Percentiles rank a stretch among this genome's conserved stretches.
Evolutionary conservation across 2,888 invertebrate species (phyloP).

Genomic region (Drosophila mettleri): DNA sequence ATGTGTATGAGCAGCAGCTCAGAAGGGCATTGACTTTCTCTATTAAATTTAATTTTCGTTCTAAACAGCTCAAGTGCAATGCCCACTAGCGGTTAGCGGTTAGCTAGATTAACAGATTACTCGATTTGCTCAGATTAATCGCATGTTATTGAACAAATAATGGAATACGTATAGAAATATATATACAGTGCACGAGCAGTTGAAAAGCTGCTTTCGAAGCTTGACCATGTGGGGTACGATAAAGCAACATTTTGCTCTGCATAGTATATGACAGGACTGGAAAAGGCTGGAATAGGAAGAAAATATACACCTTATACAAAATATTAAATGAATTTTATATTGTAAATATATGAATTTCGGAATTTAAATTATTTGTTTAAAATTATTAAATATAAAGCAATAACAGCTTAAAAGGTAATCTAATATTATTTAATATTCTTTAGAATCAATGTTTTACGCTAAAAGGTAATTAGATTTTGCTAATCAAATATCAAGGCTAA

Average conservation of each 20-base stretch:
- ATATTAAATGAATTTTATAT: too few relatives aligned
- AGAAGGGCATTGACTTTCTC: constrained; percentile 50
- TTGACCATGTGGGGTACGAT: background rate
- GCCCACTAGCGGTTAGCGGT: constrained; percentile 6
- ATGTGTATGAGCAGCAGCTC: background rate
- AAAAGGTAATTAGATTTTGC: too few relatives aligned
- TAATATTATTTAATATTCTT: too few relatives aligned
- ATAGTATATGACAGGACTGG: background rate
- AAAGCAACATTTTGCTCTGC: background rate
- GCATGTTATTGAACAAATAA: background rate
- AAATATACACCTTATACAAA: background rate
- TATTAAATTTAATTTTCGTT: constrained; percentile 10
- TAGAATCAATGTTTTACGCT: too few relatives aligned
- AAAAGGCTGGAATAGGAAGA: background rate
- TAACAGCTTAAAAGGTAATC: too few relatives aligned
- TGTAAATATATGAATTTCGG: too few relatives aligned
- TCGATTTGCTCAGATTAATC: too few relatives aligned
- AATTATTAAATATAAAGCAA: too few relatives aligned
- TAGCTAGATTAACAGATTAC: background rate
- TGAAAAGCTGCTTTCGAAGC: background rate
- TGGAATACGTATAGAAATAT: background rate
- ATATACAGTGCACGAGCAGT: background rate
- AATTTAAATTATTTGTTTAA: too few relatives aligned
- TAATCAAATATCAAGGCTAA: too few relatives aligned
- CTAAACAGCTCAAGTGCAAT: constrained; percentile 43